Base-by-base conservation (phyloP, 2,113 vertebrate genomes). In the Isichthys henryi region DNA sequence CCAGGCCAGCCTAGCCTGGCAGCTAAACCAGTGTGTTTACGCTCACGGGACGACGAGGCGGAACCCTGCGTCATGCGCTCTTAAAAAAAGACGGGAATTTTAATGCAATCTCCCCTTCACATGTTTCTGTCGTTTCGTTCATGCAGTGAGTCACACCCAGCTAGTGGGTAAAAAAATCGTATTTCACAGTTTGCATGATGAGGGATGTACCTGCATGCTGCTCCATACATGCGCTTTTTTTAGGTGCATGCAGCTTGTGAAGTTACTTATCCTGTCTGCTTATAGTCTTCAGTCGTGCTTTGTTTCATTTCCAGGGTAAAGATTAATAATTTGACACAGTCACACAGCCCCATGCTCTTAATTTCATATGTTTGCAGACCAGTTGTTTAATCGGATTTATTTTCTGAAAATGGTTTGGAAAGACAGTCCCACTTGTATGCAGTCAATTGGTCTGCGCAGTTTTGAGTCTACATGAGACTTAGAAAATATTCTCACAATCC, bases 401-500 rank as follows among this genome's bases (percentile, higher is more conserved):
- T 35, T 56, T 43, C 3, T 5, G 56, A 82, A 82, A 89, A 35
- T 21, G 13, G 77, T 56, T 56, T 17, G 4, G 39, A 89, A 89
- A 39, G 49, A 45, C 3, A 46, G n/a, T 49, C 74, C 49, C 21
- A 15, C 27, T 70, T 70, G 62, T 31, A 35, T 89, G 88, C 23
- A 45, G 45, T 70, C 62, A 88, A 39, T 39, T 17, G 27, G 66
- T 27, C n/a, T 52, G 35, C 17, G 45, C 45, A 50, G 17, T 82
- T 66, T 82, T 56, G 39, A 6, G 21, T 87, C 50, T 70, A 86
- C 39, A 49, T 88, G 53, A 21, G 62, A 77, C 62, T 83, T 31
- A n/a, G 87, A 88, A 83, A 86, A 85, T 27, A 87, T 89, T 74
- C 74, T n/a, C 62, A 53, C 48, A 91, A 90, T 89, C 86, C 86